Evolutionary conservation across 2,113 vertebrate species (phyloP).

Genomic region (Gobius niger): DNA sequence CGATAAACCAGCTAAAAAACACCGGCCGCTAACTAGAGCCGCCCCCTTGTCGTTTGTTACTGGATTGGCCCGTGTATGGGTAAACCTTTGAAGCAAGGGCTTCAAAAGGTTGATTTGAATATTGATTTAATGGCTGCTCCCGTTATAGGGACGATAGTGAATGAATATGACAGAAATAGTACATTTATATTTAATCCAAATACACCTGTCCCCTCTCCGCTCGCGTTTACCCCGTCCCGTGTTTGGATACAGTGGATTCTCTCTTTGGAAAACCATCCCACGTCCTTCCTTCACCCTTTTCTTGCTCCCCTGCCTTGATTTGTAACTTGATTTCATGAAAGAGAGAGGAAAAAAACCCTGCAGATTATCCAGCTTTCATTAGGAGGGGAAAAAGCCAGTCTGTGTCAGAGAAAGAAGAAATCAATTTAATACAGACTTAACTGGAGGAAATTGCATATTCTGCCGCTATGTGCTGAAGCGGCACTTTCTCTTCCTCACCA

Average conservation of each 20-base stretch:
- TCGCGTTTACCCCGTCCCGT: neutral
- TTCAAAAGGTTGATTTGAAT: too few species aligned
- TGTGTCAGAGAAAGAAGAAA: slow-evolving; percentile 83
- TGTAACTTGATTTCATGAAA: slow-evolving; percentile 81
- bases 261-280: slow-evolving; percentile 67
- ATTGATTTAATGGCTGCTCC: too few species aligned
- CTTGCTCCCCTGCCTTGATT: slow-evolving; percentile 73
- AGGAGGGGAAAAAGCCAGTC: slow-evolving; percentile 70
- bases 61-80: too few species aligned
- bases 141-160: too few species aligned
- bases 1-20: too few species aligned
- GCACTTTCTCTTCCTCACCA: slow-evolving; percentile 80
- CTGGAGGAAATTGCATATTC: slow-evolving; percentile 85
- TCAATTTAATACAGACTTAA: slow-evolving; percentile 86
- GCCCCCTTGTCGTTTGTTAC: too few species aligned
- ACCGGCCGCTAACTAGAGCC: too few species aligned
- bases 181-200: neutral
- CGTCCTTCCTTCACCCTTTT: slow-evolving; percentile 74
- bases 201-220: neutral
- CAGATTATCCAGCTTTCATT: slow-evolving; percentile 81
- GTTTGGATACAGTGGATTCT: slow-evolving; percentile 40
- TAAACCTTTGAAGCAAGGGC: too few species aligned
- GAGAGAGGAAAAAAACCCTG: slow-evolving; percentile 68
- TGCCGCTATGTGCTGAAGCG: slow-evolving; percentile 81
- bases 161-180: too few species aligned